Evolutionary conservation across 1,140 invertebrate genomes (phyloP).

Genomic region (Antheraea mylitta): DNA sequence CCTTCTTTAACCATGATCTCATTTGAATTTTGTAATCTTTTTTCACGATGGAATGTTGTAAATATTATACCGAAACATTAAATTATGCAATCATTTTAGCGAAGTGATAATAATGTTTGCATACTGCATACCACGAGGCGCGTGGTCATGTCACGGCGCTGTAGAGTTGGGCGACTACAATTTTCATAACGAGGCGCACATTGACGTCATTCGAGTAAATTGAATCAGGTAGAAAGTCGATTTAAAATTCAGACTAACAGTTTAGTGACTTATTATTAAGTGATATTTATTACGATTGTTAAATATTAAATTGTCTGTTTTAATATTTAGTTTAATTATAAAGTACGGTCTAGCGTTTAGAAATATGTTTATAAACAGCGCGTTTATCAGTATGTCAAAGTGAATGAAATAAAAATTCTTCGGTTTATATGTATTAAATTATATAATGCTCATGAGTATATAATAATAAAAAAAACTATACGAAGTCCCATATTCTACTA

Average conservation of each 20-base stretch:
- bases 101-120: constrained; percentile 54
- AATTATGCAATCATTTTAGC: constrained; percentile 49
- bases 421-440: no score
- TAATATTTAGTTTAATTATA: no score
- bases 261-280: not conserved
- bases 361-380: no score
- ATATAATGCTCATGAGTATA: no score
- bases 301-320: no score
- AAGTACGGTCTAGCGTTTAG: no score
- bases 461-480: no score
- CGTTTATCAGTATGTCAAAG: no score
- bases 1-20: constrained; percentile 8
- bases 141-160: constrained; percentile 1
- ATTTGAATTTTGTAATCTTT: constrained; percentile 12
- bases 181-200: not conserved
- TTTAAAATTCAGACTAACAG: not conserved
- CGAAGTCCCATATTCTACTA: no score
- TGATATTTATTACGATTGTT: no score
- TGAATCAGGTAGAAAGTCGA: not conserved
- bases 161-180: not conserved
- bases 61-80: constrained; percentile 39
- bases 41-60: constrained; percentile 32
- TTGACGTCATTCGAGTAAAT: not conserved
- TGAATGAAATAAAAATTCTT: no score
- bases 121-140: constrained; percentile 35